Percentiles rank a stretch among this genome's conserved stretches.
phyloP scores from a whole-genome alignment of 2,888 invertebrate species.

The Lacanobia oleracea region DNA sequence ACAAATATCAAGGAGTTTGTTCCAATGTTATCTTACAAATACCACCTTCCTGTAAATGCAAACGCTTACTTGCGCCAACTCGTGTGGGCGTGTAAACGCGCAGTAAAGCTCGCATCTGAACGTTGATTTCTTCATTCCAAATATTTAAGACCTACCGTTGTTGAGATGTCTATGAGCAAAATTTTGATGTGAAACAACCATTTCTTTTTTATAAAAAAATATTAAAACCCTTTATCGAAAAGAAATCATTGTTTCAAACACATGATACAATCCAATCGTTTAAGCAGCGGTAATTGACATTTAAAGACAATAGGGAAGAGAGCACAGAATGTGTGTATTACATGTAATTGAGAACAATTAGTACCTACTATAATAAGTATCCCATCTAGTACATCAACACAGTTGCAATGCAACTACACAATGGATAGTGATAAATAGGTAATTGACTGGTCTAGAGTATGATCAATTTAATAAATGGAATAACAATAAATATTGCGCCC shows the following conservation, averaged over 20 bases:
- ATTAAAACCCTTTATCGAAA: slow-evolving; percentile 14
- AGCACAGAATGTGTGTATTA: slow-evolving; percentile 51
- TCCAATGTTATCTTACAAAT: slow-evolving; percentile 14
- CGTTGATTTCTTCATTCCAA: slow-evolving; percentile 29
- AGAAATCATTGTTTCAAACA: slow-evolving; percentile 60
- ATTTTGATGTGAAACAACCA: slow-evolving; percentile 61
- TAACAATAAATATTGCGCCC: slow-evolving; percentile 25
- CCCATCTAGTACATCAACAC: slow-evolving; percentile 34
- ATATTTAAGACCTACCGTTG: slow-evolving; percentile 38
- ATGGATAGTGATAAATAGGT: slow-evolving; percentile 30
- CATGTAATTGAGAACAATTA: slow-evolving; percentile 47
- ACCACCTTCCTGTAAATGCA: slow-evolving; percentile 26
- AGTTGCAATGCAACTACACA: slow-evolving; percentile 3
- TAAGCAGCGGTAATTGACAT: slow-evolving; percentile 54
- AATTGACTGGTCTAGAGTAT: slow-evolving; percentile 25
- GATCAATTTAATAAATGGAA: slow-evolving; percentile 29
- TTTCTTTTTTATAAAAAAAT: slow-evolving; percentile 24
- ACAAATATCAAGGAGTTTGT: slow-evolving; percentile 24
- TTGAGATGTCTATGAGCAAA: slow-evolving; percentile 60
- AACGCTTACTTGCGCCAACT: slow-evolving; percentile 8
- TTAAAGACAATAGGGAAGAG: slow-evolving; percentile 47
- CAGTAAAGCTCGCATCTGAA: slow-evolving; percentile 14
- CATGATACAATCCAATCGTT: slow-evolving; percentile 60
- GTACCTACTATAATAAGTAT: slow-evolving; percentile 20
- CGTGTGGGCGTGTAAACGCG: slow-evolving; percentile 8